Conservation (phyloP, 2,113 vertebrate species). For the Salvelinus sp. region DNA sequence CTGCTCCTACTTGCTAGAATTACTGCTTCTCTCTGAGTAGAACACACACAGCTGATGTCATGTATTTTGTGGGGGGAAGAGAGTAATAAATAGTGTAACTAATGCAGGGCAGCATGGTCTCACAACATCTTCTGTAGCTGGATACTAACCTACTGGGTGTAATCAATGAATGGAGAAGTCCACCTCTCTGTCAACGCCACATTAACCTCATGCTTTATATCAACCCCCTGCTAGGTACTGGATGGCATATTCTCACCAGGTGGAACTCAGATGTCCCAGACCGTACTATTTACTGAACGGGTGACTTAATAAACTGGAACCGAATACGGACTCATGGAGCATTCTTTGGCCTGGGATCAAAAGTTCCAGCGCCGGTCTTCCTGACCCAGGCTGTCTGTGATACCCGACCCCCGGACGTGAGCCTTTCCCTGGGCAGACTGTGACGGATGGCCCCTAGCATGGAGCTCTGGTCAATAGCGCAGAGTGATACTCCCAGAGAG, state of each 20-base stretch:
- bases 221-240: constrained; percentile 8
- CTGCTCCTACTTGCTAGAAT: not conserved
- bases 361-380: constrained; percentile 26
- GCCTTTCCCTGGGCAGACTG: constrained; percentile 3
- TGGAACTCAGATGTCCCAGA: constrained; percentile 35
- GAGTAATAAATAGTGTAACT: constrained; percentile 3
- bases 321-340: constrained; percentile 22
- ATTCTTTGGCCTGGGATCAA: constrained; percentile 41
- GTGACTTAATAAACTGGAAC: constrained; percentile 36
- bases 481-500: constrained; percentile 59
- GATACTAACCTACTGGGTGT: not conserved
- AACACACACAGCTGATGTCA: constrained; percentile 13
- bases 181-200: not conserved
- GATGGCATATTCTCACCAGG: constrained; percentile 22
- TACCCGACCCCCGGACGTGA: constrained; percentile 52
- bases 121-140: not conserved
- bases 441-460: constrained; percentile 40
- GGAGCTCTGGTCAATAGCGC: constrained; percentile 28
- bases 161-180: constrained; percentile 9
- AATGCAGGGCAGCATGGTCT: constrained; percentile 2
- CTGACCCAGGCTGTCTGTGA: constrained; percentile 44
- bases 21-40: not conserved
- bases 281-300: constrained; percentile 32
- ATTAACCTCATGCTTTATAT: not conserved
- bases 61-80: constrained; percentile 11